Base-by-base conservation (phyloP, 2,113 vertebrate genomes). In the Clarias macrocephalus region DNA sequence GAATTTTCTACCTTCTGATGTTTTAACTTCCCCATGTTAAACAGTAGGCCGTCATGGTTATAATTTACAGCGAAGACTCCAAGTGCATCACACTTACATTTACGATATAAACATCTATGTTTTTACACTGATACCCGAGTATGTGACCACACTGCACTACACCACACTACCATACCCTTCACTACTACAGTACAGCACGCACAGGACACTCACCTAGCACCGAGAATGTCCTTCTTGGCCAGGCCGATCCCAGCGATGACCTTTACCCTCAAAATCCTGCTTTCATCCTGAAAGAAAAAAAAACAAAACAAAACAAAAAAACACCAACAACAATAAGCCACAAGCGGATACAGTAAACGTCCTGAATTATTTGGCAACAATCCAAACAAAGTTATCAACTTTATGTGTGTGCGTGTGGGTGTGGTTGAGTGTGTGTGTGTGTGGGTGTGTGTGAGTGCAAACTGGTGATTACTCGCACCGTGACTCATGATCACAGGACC, bases 151-250 rank as follows among this genome's bases (percentile, higher is more conserved):
- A 48, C 42, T 48, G 7, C 5, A 48, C 5, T 48, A 48, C 5
- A 48, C 42, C 5, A 42, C 42, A 42, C 3, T 42, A 42, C 42
- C 3, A 0, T 42, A 42, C 42, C 3, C 3, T 42, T 5, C 3
- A 42, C 3, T 48, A 48, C 42, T 7, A 48, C 59, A 12, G 56
- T 16, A 66, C 28, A 10, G 19, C 23, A 11, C 8, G 1, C 13
- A 80, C 28, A 82, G 57, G 28, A 57, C 19, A 91, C 96, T 95
- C 94, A 99, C 98, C 98, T 99, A 89, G 98, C 96, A 92, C 98
- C 98, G 83, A 99, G 93, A 88, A 99, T 96, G 88, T 99, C 98
- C 92, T 99, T 99, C 94, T 99, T 99, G 83, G 97, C 98, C 88
- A 99, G 93, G 60, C 96, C 96, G 88, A 99, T 96, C 90, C 97